Evolutionary conservation across 2,113 vertebrate genomes (phyloP), one percentile per base, ranked within the genome.

Genomic region (Choloepus hoffmanni): DNA sequence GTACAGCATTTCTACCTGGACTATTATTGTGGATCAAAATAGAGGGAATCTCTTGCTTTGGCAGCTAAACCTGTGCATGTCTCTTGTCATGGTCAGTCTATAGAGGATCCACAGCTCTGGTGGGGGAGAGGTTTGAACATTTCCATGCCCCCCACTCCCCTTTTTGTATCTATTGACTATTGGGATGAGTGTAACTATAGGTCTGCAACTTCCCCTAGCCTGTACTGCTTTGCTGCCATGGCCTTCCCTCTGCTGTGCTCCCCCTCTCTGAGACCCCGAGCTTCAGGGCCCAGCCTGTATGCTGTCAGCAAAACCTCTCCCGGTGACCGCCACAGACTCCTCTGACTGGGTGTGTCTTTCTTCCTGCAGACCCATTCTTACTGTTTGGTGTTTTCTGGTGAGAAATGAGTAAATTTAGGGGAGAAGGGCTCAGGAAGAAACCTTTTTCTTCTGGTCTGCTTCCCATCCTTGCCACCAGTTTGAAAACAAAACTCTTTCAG

Each of bases 1-100:
- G 63, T 28, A 14, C 21, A 53, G 0, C 23, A 15, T 90, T 96
- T 94, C 40, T 45, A 53, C 58, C 2, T 36, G 74, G 33, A 63
- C 16, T 43, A 1, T 24, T 33, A 24, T 0, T 62, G 1, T 53
- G 58, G 28, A 21, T 76, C 4, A 6, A 9, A 48, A 18, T 4
- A 23, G 68, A 87, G 5, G n/a, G 73, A 50, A 3, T 36, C 48
- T 48, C 23, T 70, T 48, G 48, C 77, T 45, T 15, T 89, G 26
- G 13, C 21, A 9, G 33, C 36, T 28, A 10, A 13, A 2, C 9
- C 2, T 11, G 19, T n/a, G 7, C 63, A 23, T 5, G 3, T 33
- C 77, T 60, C 18, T 55, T 7, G 33, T 36, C 36, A 12, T 26
- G 33, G 30, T 53, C 43, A 3, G 67, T 30, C 11, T 62, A 28